These are phyloP conservation scores for Protaetia brevitarsis DNA, from an alignment of 1,140 invertebrate genomes.

Conservation along the genomic window DNA sequence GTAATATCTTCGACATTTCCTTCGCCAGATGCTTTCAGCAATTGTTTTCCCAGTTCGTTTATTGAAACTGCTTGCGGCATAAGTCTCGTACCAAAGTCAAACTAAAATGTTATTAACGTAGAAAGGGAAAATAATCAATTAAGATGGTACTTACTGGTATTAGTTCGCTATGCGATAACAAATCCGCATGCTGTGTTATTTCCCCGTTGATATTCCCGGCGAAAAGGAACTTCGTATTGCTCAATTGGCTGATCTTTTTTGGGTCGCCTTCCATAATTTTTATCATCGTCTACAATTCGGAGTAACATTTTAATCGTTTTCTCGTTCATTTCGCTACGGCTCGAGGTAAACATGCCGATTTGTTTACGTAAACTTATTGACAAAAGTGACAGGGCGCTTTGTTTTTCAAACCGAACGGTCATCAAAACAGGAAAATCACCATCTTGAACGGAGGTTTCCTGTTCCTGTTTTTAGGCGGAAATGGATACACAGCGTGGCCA, in stretches of 20 bases:
- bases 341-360: too few species aligned
- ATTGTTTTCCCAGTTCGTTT: conserved; percentile 74
- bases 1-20: conserved; percentile 75
- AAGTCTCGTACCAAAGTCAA: conserved; percentile 29
- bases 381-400: neutral
- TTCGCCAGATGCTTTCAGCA: conserved; percentile 73
- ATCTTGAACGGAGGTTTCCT: conserved; percentile 46
- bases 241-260: conserved; percentile 29
- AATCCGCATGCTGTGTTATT: too few species aligned
- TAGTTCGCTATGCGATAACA: conserved; percentile 27
- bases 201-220: conserved; percentile 17
- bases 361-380: too few species aligned
- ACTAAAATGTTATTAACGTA: conserved; percentile 31
- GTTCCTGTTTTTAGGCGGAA: conserved; percentile 48
- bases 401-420: conserved; percentile 27
- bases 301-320: conserved; percentile 27
- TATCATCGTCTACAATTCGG: conserved; percentile 42
- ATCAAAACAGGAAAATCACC: conserved; percentile 40
- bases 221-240: conserved; percentile 33
- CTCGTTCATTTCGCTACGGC: conserved; percentile 29
- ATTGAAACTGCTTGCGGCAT: conserved; percentile 30
- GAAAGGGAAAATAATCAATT: conserved; percentile 20
- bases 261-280: conserved; percentile 32
- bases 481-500: conserved; percentile 39
- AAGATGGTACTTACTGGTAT: conserved; percentile 38